Evolutionary conservation across 2,888 invertebrate genomes (phyloP), one percentile per base, ranked within the genome.

Genomic region (Hedya salicella): DNA sequence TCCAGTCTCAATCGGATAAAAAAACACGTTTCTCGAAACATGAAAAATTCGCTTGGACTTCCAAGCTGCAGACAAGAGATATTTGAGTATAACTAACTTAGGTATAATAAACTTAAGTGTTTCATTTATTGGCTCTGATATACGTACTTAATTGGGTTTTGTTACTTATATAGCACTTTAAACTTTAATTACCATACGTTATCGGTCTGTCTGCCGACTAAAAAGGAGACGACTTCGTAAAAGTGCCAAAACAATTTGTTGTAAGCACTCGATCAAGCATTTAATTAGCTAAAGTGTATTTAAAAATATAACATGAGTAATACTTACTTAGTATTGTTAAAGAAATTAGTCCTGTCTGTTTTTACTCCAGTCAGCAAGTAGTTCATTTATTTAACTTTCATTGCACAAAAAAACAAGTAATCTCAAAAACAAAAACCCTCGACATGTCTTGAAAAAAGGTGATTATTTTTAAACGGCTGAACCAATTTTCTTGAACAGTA

Each of bases 191-290:
- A 25, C 46, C 36, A 36, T 62, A 53, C 36, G 46, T 62, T 44
- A 32, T 52, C 16, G 50, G 32, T 16, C 53, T 11, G 17, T 62
- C 25, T 3, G 16, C 17, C 9, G 8, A 17, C 62, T 11, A 19
- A 62, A 54, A 62, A 54, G 54, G 62, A 54, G 25, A 48, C 39
- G 8, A 19, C 11, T 30, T 8, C 46, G 30, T 62, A 54, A 62
- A 62, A 54, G 39, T 48, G 54, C 39, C 62, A 62, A 54, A 48
- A 30, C 48, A 46, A 25, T 48, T 13, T 14, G 48, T 62, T 54
- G 46, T 54, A 54, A 54, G 36, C 48, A 21, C 54, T 54, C 48
- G 16, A 62, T 62, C 42, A 46, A 17, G 57, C 30, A 36, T 36
- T 46, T 62, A 42, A 52, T 60, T 49, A 40, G 6, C 14, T 11